Evolutionary conservation across 2,797 vertebrate species (phyloP).

Genomic region (Danio choprae): DNA sequence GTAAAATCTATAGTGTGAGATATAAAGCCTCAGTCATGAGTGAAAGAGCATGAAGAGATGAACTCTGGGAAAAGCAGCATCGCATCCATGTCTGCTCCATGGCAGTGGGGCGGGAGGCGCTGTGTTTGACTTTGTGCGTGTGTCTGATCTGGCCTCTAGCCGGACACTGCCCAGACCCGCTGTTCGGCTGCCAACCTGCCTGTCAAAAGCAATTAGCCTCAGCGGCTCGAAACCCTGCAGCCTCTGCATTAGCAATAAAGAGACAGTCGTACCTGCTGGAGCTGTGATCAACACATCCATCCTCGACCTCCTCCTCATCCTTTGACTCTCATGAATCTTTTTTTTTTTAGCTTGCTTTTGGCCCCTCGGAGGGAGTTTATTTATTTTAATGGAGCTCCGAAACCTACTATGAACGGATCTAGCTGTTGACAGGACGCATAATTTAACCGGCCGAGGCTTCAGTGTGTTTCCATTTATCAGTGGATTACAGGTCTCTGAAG

Average conservation of each 20-base stretch:
- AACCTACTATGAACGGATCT: constrained; percentile 42
- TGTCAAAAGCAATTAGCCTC: constrained; percentile 64
- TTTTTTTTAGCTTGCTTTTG: constrained; percentile 42
- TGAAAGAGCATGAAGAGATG: constrained; percentile 48
- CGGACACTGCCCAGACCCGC: constrained; percentile 55
- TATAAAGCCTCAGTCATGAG: constrained; percentile 37
- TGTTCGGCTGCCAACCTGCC: constrained; percentile 53
- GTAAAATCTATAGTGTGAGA: constrained; percentile 14
- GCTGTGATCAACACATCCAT: constrained; percentile 25
- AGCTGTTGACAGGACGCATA: constrained; percentile 66
- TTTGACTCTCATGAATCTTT: constrained; percentile 63
- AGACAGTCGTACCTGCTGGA: constrained; percentile 56
- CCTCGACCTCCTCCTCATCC: constrained; percentile 35
- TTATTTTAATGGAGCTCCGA: constrained; percentile 64
- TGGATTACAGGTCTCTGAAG: constrained; percentile 62
- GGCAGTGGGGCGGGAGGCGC: constrained; percentile 33
- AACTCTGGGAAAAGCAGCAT: constrained; percentile 39
- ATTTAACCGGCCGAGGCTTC: constrained; percentile 61
- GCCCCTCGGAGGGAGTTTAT: constrained; percentile 58
- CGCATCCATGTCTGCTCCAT: constrained; percentile 45
- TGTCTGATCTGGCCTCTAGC: constrained; percentile 50
- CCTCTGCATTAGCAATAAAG: constrained; percentile 49
- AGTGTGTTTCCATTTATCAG: constrained; percentile 63
- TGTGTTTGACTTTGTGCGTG: constrained; percentile 35
- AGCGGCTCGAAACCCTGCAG: constrained; percentile 44